Conservation (phyloP, 2,113 vertebrate species). For the Hystrix cristata region DNA sequence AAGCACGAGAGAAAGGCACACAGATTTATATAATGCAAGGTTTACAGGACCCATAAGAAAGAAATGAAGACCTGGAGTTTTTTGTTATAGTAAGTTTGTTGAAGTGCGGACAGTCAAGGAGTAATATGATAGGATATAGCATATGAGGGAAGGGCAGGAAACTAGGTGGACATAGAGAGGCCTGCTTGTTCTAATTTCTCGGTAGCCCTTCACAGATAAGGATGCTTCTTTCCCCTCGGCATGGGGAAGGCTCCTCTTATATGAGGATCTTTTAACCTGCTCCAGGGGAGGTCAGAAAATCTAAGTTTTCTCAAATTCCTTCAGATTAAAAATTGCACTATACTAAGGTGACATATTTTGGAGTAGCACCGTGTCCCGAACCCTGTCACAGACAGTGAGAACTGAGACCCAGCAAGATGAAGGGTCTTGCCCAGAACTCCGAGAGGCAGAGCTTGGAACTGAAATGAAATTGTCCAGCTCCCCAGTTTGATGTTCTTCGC, state of each 20-base stretch:
- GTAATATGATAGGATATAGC: background rate
- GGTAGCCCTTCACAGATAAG: background rate
- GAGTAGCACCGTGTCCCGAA: background rate
- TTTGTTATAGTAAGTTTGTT: background rate
- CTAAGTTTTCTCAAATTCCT: background rate
- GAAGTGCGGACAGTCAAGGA: background rate
- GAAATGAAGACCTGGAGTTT: background rate
- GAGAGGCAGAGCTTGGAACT: background rate
- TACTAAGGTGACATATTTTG: background rate
- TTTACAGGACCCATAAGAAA: background rate
- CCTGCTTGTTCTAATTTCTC: no score
- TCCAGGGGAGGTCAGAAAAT: background rate
- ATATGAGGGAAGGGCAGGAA: background rate
- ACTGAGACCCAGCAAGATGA: background rate
- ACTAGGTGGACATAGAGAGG: no score
- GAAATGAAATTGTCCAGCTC: background rate
- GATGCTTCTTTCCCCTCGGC: background rate
- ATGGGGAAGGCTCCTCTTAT: background rate
- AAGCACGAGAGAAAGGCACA: background rate
- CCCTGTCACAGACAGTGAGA: background rate
- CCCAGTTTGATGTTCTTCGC: background rate
- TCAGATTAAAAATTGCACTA: background rate
- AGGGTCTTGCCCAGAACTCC: background rate
- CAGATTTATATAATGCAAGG: background rate
- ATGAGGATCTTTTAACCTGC: background rate